Evolutionary conservation across 1,140 invertebrate genomes (phyloP).

Genomic region (Lordiphosa collinella): DNA sequence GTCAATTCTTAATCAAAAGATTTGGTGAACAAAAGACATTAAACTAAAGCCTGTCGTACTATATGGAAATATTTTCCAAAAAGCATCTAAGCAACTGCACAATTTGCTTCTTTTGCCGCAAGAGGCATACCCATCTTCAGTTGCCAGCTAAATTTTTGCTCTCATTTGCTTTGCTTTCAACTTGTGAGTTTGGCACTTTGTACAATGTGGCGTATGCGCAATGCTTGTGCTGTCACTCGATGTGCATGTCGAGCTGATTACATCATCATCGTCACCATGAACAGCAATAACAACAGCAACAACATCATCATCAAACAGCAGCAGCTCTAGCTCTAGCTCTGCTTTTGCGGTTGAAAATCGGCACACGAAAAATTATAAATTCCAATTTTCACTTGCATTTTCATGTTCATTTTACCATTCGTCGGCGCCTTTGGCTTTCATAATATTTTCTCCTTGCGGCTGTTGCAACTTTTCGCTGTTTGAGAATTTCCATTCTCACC

Average conservation of each 20-base stretch:
- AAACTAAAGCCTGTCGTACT: too few species aligned
- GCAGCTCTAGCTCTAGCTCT: conserved; percentile 50
- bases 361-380: conserved; percentile 70
- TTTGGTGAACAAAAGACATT: too few species aligned
- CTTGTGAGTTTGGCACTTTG: conserved; percentile 39
- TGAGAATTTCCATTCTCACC: conserved; percentile 70
- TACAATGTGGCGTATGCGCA: conserved; percentile 71
- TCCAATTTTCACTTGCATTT: conserved; percentile 73
- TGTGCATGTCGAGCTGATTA: conserved; percentile 72
- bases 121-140: background rate
- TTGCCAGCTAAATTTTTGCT: conserved; percentile 6
- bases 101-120: background rate
- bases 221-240: conserved; percentile 74
- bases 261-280: conserved; percentile 42
- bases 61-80: conserved; percentile 15
- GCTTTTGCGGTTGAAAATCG: conserved; percentile 68
- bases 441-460: conserved; percentile 55
- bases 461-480: conserved; percentile 33
- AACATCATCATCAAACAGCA: conserved; percentile 20
- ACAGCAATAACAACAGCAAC: conserved; percentile 11
- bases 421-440: conserved; percentile 45
- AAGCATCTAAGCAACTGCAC: conserved; percentile 18
- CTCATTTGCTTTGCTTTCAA: conserved; percentile 13
- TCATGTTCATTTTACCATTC: conserved; percentile 9
- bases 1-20: too few species aligned